These are phyloP conservation scores for Parus major DNA, from an alignment of 2,113 vertebrate species.

Conservation along the genomic window DNA sequence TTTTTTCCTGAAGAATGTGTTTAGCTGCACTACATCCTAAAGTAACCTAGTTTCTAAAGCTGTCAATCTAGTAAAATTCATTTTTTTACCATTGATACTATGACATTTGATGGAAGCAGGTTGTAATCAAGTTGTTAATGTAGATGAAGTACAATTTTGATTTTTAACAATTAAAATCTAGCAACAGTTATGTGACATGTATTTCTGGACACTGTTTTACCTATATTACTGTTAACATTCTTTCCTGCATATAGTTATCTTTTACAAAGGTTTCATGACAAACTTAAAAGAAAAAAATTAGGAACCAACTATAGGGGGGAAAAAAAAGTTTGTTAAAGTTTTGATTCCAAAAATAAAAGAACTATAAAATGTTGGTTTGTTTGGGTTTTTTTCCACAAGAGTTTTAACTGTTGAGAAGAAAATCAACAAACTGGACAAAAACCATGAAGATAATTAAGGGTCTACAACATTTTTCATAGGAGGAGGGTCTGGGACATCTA, in stretches of 20 bases:
- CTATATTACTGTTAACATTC: neutral
- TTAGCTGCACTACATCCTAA: neutral
- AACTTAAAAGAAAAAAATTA: neutral
- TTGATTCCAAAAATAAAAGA: neutral
- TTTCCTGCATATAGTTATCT: neutral
- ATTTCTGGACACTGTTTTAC: neutral
- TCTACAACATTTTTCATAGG: neutral
- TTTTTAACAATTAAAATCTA: neutral
- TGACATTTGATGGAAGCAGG: neutral
- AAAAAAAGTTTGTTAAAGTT: neutral
- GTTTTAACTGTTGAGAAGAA: neutral
- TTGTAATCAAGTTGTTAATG: neutral
- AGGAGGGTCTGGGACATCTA: neutral
- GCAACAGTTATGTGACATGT: neutral
- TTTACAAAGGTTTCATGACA: neutral
- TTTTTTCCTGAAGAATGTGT: neutral
- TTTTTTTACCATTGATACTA: neutral
- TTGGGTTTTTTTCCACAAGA: neutral
- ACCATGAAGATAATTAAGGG: neutral
- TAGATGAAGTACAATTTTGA: neutral
- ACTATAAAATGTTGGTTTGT: neutral
- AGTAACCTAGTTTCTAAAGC: neutral
- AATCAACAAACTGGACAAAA: neutral
- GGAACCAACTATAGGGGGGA: rapidly evolving
- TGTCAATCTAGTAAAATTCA: neutral